Evolutionary conservation across 2,797 vertebrate genomes (phyloP), one percentile per base, ranked within the genome.

Genomic region (Phoebastria nigripes): DNA sequence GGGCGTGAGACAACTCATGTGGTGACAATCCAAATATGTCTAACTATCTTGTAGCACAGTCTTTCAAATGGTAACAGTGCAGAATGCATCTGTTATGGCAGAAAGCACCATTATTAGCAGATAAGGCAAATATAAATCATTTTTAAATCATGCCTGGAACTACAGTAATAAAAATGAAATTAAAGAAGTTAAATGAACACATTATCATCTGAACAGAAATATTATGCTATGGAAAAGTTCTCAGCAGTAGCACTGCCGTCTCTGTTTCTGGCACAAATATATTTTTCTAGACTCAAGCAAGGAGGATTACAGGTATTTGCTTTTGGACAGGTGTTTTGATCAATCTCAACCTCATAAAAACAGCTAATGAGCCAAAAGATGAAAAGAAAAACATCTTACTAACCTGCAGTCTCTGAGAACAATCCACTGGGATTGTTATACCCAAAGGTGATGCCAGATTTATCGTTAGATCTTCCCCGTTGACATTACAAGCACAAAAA

Each of bases 271-370:
- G 70, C 49, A 58, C 33, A 83, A 86, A 91, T 82, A 1, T 56
- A 62, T 83, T 95, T 93, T 85, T 72, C 76, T 46, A 91, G 46
- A 91, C n/a, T 83, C n/a, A 52, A 11, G 55, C 44, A 84, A 87
- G 58, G 79, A 95, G 44, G 88, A 91, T 94, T 91, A 93, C 35
- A 94, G 85, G 62, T 87, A 91, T 55, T 96, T 94, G 80, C 66
- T 83, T 91, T 94, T 85, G 81, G 83, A 95, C 82, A 92, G 78
- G 81, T 95, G 79, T 94, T 96, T 93, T 96, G 91, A 95, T 96
- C 93, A 96, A 93, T 73, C 84, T 82, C 63, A 78, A 74, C 59
- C 58, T 96, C 86, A 79, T 65, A 78, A 90, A 96, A 96, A 86
- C 79, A 94, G 71, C 90, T 96, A 96, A 96, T 63, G 87, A 97